phyloP scores from a whole-genome alignment of 2,888 invertebrate species.

The Volucella zonaria region DNA sequence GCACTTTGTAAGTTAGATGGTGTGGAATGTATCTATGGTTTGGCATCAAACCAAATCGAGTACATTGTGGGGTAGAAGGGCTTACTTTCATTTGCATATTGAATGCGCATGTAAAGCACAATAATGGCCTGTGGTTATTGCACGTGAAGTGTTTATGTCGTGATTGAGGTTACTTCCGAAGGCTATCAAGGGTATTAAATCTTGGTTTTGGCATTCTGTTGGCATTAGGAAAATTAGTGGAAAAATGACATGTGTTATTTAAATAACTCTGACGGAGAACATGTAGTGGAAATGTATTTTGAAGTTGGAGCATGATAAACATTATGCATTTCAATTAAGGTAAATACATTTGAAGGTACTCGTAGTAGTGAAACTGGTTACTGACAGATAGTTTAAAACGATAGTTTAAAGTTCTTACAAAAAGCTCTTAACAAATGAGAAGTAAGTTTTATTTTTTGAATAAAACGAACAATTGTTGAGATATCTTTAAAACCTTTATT shows the following conservation, averaged over 20 bases:
- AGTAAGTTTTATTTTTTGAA: no score
- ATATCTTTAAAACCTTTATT: no score
- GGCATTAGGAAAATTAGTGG: constrained; percentile 3
- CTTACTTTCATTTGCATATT: constrained; percentile 31
- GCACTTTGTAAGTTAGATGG: background rate
- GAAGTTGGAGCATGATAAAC: background rate
- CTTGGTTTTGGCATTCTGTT: constrained; percentile 27
- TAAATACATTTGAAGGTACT: no score
- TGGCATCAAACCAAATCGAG: constrained; percentile 24
- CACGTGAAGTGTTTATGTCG: constrained; percentile 6
- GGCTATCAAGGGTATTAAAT: constrained; percentile 51
- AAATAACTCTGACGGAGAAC: background rate
- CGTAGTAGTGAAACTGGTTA: no score
- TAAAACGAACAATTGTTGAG: no score
- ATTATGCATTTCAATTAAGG: no score
- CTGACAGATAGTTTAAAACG: no score
- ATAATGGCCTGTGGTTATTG: background rate
- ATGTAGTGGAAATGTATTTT: background rate
- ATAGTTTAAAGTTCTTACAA: no score
- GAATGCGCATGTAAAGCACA: background rate
- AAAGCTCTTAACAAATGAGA: no score
- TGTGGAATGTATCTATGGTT: constrained; percentile 21
- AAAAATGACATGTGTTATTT: constrained; percentile 16
- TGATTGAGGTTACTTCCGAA: constrained; percentile 18
- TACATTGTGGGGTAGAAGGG: constrained; percentile 4